These are phyloP conservation scores for Mastomys natalensis DNA, from an alignment of 2,113 vertebrate genomes.

Conservation along the genomic window DNA sequence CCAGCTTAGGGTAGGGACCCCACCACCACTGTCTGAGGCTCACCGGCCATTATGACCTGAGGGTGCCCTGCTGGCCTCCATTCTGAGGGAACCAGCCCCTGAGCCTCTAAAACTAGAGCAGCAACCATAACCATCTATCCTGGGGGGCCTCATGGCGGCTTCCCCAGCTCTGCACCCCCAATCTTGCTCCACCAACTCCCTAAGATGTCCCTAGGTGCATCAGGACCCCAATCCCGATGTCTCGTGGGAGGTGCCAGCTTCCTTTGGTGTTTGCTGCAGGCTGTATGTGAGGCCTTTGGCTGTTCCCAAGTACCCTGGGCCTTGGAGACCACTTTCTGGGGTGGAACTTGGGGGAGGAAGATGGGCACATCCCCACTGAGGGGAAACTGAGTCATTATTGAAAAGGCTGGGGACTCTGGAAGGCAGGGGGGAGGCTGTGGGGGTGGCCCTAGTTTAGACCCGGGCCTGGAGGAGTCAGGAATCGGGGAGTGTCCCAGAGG, in stretches of 20 bases:
- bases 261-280: neutral
- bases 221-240: too few species aligned
- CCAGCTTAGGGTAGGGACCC: neutral
- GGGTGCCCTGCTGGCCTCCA: constrained; percentile 13
- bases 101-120: constrained; percentile 38
- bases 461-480: constrained; percentile 28
- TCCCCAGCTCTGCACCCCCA: neutral
- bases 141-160: neutral
- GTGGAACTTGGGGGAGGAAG: neutral
- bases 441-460: neutral
- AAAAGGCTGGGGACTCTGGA: neutral
- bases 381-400: neutral
- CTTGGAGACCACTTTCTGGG: neutral
- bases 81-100: constrained; percentile 61
- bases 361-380: neutral
- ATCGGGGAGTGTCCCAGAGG: neutral
- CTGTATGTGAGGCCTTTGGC: neutral
- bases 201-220: neutral
- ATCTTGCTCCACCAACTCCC: neutral
- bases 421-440: constrained; percentile 1
- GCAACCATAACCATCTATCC: neutral
- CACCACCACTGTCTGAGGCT: neutral
- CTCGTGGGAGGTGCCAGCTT: neutral
- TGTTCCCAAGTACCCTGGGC: neutral
- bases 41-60: neutral